Evolutionary conservation across 2,113 vertebrate genomes (phyloP), one percentile per base, ranked within the genome.

Genomic region (Dicaeum eximium): DNA sequence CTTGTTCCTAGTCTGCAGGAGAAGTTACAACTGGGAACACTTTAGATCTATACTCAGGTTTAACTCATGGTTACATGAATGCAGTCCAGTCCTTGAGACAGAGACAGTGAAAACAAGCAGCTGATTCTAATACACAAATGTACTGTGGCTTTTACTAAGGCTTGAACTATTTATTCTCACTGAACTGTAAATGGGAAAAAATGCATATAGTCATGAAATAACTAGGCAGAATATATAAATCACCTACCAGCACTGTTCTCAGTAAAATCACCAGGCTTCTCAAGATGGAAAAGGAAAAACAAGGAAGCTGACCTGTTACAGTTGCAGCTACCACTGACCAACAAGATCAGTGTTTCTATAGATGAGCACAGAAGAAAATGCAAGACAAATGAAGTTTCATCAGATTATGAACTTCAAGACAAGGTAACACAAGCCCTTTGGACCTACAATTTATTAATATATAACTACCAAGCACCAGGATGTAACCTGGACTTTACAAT

Each of bases 371-470:
- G 37, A 69, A 78, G 28, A 77, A 77, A 86, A 58, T 2, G 12
- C 14, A 77, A 75, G 8, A 35, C 54, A 77, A 71, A 89, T 6
- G 1, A 92, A 54, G 28, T 48, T 77, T 81, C 40, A 57, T 60
- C 28, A 67, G 72, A 47, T 40, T n/a, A 64, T 74, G n/a, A 91
- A 80, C 44, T 38, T 48, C 18, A 72, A 77, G 74, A 78, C 10
- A 33, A 70, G 15, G 47, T 53, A 42, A 81, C 12, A 69, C 7
- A 21, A 93, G 95, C 72, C 91, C 96, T 97, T 93, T 87, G 80
- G 78, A 92, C 88, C 17, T 24, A 57, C 5, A 13, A 13, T 48
- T 96, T 96, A 97, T 97, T 97, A 92, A 96, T 97, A 70, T 92
- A 57, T 83, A 92, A 97, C 94, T 77, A 80, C 38, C 27, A 88